phyloP scores from a whole-genome alignment of 2,797 vertebrate genomes.

The Alosa sapidissima region DNA sequence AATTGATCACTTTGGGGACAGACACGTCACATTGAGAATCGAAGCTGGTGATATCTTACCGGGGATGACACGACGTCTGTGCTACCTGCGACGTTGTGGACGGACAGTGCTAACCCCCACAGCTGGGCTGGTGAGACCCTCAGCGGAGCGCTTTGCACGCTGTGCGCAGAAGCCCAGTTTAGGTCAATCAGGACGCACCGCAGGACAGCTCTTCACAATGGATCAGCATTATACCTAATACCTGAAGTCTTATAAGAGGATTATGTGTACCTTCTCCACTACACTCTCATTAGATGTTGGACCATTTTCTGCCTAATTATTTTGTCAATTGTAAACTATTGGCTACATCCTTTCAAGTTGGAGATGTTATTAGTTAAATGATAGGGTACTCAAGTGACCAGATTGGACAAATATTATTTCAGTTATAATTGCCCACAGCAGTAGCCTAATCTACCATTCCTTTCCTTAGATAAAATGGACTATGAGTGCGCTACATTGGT shows the following conservation, averaged over 20 bases:
- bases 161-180: slow-evolving; percentile 64
- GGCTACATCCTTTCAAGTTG: neutral
- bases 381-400: neutral
- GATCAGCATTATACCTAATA: slow-evolving; percentile 89
- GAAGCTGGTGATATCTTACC: slow-evolving; percentile 12
- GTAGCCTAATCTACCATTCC: neutral
- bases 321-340: slow-evolving; percentile 34
- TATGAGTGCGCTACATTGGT: neutral
- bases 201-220: slow-evolving; percentile 79
- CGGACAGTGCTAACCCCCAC: slow-evolving; percentile 53
- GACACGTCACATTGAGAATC: neutral
- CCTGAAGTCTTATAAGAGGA: slow-evolving; percentile 87
- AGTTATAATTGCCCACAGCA: neutral
- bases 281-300: slow-evolving; percentile 71
- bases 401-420: neutral
- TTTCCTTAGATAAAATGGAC: neutral
- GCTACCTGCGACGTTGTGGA: slow-evolving; percentile 31
- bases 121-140: slow-evolving; percentile 63
- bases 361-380: neutral
- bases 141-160: slow-evolving; percentile 58
- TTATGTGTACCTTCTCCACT: slow-evolving; percentile 74
- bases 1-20: neutral
- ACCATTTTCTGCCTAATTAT: slow-evolving; percentile 53
- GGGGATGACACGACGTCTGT: slow-evolving; percentile 16
- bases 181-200: slow-evolving; percentile 72